Base-by-base conservation (phyloP, 2,888 invertebrate species). In the Chaitophorus viminalis region DNA sequence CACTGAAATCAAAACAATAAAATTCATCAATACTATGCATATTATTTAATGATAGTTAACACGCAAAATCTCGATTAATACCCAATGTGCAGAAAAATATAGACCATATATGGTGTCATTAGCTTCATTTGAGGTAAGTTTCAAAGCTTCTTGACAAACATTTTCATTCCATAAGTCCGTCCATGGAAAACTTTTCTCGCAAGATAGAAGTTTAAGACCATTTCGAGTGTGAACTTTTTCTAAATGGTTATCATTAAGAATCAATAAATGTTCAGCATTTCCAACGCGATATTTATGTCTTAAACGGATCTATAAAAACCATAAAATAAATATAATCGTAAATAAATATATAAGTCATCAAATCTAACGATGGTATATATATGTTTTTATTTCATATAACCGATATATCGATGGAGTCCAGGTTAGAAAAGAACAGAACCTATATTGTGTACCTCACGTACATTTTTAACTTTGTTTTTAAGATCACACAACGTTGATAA, bases 21-120 rank as follows among this genome's bases (percentile, higher is more conserved):
- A 77, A 17, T 31, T 25, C 14, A 11, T 31, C 25, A 52, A n/a
- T 79, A 39, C 54, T 25, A 21, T 33, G 33, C 5, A 65, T 33
- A 70, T 4, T 60, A 60, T 25, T 36, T 36, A 18, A 54, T 52
- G 5, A 60, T 60, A 60, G 60, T 60, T 52, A 70, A 46, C 82
- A 54, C 31, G 25, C 1, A 46, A 0, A 68, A n/a, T 68, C 17
- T 5, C 52, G 52, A 85, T 25, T 54, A 91, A 93, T 92, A 97
- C 97, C 97, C 97, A 97, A 91, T 96, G 95, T 33, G 97, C 97
- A 88, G 96, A 96, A 91, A 97, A 97, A 91, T 96, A 96, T 90
- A 97, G 94, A 72, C 95, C 96, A 90, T 94, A 94, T 85, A 95
- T 93, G 90, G 94, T 94, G 90, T 93, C 77, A 72, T 72, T 83